Percentiles rank a stretch among this genome's conserved stretches.
Evolutionary conservation across 2,113 vertebrate species (phyloP).

Genomic region (Stercorarius parasiticus): DNA sequence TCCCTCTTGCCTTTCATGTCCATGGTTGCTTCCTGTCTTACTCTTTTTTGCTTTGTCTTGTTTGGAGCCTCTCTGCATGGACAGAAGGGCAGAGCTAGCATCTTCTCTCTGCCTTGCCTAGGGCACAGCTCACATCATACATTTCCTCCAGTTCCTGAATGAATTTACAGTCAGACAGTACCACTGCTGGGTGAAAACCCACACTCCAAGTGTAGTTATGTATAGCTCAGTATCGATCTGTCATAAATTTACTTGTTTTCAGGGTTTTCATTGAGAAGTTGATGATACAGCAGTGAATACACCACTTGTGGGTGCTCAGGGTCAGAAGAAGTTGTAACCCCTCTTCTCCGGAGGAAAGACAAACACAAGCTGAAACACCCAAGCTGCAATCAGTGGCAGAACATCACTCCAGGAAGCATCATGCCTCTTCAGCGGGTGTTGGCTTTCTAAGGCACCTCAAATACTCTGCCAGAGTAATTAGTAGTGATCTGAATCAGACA

Average conservation of each 20-base stretch:
- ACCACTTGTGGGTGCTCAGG: not conserved
- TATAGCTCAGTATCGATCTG: fast-evolving
- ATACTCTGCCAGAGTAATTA: conserved; percentile 23
- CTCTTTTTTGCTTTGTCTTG: not conserved
- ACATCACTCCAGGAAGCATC: not conserved
- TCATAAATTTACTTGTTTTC: not conserved
- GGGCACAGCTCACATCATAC: not conserved
- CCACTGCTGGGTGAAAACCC: not conserved
- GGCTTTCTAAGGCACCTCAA: conserved; percentile 14
- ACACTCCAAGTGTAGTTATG: not conserved
- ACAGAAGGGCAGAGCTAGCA: not conserved
- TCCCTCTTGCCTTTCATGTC: not conserved
- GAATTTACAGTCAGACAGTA: not conserved
- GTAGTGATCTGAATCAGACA: conserved; percentile 43
- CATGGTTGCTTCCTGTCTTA: not conserved
- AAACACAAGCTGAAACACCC: not conserved
- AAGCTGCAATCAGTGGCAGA: not conserved
- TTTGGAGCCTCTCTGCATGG: not conserved
- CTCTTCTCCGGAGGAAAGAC: not conserved
- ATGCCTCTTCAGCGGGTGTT: not conserved
- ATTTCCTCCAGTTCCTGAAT: not conserved
- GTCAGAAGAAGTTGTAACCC: not conserved
- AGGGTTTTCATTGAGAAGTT: not conserved
- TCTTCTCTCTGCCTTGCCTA: not conserved
- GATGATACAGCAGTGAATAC: not conserved